phyloP scores from a whole-genome alignment of 2,888 invertebrate genomes.

The Drosophila meridionalis region DNA sequence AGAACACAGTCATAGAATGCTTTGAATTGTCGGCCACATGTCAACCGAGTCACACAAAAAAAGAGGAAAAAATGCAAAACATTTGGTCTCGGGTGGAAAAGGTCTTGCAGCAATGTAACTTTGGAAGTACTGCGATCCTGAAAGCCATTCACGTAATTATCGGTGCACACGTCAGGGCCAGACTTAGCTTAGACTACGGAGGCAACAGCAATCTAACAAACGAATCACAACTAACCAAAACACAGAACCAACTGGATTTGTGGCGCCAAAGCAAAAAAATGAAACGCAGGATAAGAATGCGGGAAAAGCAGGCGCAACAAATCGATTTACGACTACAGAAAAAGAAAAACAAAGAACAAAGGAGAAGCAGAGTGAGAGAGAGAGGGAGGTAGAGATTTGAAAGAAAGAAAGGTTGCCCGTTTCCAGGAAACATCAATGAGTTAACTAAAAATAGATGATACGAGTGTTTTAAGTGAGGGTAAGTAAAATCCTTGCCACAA shows the following conservation, averaged over 20 bases:
- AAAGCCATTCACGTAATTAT: constrained; percentile 46
- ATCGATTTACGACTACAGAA: constrained; percentile 58
- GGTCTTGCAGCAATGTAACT: constrained; percentile 6
- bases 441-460: constrained; percentile 5
- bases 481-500: too few species aligned
- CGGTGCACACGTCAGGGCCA: constrained; percentile 63
- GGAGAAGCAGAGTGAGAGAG: too few species aligned
- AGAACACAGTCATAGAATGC: constrained; percentile 25
- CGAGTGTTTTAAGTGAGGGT: too few species aligned
- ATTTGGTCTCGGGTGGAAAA: constrained; percentile 17
- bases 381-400: neutral
- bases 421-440: constrained; percentile 2
- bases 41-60: constrained; percentile 48
- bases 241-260: constrained; percentile 37
- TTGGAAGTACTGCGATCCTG: constrained; percentile 5
- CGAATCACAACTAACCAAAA: constrained; percentile 20
- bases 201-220: constrained; percentile 37
- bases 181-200: constrained; percentile 32
- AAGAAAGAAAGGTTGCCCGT: neutral
- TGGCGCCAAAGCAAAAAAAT: constrained; percentile 29
- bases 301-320: constrained; percentile 66
- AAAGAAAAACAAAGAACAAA: constrained; percentile 6
- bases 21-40: constrained; percentile 64
- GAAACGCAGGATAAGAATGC: constrained; percentile 32
- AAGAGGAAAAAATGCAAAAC: constrained; percentile 7